phyloP scores from a whole-genome alignment of 2,888 invertebrate genomes.

The Hemistola chrysoprasaria region DNA sequence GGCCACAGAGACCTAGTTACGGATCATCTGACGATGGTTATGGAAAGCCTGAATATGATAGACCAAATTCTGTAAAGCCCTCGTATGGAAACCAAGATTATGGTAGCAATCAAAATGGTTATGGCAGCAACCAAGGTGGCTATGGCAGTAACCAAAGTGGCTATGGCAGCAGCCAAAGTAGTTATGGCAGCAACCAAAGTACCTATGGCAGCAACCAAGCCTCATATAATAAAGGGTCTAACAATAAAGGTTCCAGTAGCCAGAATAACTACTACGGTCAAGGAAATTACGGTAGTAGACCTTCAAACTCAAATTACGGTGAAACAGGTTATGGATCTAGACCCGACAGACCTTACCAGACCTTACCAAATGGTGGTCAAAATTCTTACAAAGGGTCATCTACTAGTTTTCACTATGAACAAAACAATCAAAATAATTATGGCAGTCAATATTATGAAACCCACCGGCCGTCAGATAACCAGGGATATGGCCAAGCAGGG shows the following conservation, averaged over 20 bases:
- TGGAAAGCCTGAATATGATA: conserved; percentile 12
- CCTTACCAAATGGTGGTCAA: conserved; percentile 11
- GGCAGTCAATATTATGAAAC: conserved; percentile 20
- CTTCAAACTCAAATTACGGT: background rate
- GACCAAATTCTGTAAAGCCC: conserved; percentile 20
- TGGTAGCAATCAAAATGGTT: conserved; percentile 20
- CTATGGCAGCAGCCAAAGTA: background rate
- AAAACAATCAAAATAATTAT: conserved; percentile 14
- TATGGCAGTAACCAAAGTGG: conserved; percentile 6
- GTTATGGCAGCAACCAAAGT: conserved; percentile 10
- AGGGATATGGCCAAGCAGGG: conserved; percentile 17
- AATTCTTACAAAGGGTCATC: conserved; percentile 18
- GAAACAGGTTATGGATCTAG: conserved; percentile 11
- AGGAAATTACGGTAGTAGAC: conserved; percentile 4
- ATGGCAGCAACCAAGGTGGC: conserved; percentile 11
- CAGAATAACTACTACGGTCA: conserved; percentile 13
- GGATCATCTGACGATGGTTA: conserved; percentile 6
- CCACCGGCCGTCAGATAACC: conserved; percentile 16
- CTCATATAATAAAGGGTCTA: conserved; percentile 8
- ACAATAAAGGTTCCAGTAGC: conserved; percentile 7
- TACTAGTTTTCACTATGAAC: conserved; percentile 14
- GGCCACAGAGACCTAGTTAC: conserved; percentile 14
- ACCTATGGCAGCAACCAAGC: conserved; percentile 1
- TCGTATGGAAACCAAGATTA: conserved; percentile 18
- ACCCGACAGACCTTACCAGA: conserved; percentile 16